Base-by-base conservation (phyloP, 2,888 invertebrate genomes). In the Cephonodes hylas region DNA sequence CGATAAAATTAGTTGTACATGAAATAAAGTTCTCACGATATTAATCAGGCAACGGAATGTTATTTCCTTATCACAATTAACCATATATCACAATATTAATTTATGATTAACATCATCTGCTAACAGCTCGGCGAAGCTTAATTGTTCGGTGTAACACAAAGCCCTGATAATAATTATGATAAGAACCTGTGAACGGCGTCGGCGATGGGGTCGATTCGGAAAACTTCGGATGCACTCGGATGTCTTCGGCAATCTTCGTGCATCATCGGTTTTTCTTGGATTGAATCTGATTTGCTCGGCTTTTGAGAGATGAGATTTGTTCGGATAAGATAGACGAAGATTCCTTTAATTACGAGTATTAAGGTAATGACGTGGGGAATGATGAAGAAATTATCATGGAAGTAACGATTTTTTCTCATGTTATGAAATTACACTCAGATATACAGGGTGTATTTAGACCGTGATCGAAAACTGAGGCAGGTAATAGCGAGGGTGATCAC, bases 121-220 rank as follows among this genome's bases (percentile, higher is more conserved):
- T 53, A 8, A 10, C 53, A 53, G 53, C 31, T 61, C 34, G 38
- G 66, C 7, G 60, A 63, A 62, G 69, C 61, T 58, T 62, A 63
- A 61, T 69, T 45, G 61, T 59, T 20, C 44, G 42, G 42, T 18
- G 20, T 23, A 60, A 48, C 46, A 60, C 38, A 53, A 31, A 31
- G 18, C 27, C 31, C 4, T 31, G 27, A 31, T 31, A 7, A 31
- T 53, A 53, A 53, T 31, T 53, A 53, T 53, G 31, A 53, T 31
- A 53, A 27, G 48, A 18, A 53, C 53, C 31, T 18, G 31, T 18
- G 7, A 48, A 31, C 53, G 22, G n/a, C 18, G 53, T 18, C 53
- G 13, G n/a, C 15, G 53, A 18, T 18, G 48, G 48, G 7, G 25
- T n/a, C 25, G 13, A 18, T 27, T 53, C 31, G 53, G 18, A 18